Percentiles rank a stretch among this genome's conserved stretches.
phyloP scores from a whole-genome alignment of 2,113 vertebrate species.

The Globicephala melas region DNA sequence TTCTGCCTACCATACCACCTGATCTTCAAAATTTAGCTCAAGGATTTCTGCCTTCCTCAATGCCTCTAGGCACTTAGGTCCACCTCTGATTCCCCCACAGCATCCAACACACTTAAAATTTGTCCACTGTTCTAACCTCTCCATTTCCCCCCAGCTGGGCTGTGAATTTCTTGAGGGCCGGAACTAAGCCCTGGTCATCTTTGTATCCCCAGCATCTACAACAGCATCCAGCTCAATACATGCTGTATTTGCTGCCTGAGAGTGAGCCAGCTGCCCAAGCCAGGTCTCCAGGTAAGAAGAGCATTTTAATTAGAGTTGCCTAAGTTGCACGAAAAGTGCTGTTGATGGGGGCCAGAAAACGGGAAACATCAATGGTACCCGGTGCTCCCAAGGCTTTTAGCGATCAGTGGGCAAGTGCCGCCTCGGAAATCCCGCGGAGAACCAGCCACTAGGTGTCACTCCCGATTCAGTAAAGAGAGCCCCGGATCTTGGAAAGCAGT shows the following conservation, averaged over 20 bases:
- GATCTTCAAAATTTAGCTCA: not conserved
- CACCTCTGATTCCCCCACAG: too few relatives aligned
- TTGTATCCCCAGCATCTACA: not conserved
- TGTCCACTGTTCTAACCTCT: not conserved
- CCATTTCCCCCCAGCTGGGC: not conserved
- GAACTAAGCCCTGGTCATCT: not conserved
- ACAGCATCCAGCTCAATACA: not conserved
- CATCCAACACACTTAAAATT: not conserved
- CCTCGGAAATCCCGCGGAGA: not conserved
- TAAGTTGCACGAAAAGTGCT: not conserved
- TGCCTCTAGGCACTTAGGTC: not conserved
- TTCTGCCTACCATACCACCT: not conserved
- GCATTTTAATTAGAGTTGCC: not conserved
- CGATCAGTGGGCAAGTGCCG: fast-evolving
- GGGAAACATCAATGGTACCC: fast-evolving
- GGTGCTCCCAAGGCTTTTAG: not conserved
- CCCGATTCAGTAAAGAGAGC: constrained; percentile 54
- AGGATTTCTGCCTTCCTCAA: not conserved
- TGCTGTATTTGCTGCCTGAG: not conserved
- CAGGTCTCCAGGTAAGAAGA: not conserved
- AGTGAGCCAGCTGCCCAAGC: fast-evolving
- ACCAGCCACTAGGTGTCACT: constrained; percentile 72
- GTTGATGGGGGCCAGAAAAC: not conserved
- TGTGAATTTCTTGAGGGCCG: not conserved
- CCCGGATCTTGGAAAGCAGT: not conserved